phyloP scores from a whole-genome alignment of 2,888 invertebrate genomes.

The Hydropsyche betteni region DNA sequence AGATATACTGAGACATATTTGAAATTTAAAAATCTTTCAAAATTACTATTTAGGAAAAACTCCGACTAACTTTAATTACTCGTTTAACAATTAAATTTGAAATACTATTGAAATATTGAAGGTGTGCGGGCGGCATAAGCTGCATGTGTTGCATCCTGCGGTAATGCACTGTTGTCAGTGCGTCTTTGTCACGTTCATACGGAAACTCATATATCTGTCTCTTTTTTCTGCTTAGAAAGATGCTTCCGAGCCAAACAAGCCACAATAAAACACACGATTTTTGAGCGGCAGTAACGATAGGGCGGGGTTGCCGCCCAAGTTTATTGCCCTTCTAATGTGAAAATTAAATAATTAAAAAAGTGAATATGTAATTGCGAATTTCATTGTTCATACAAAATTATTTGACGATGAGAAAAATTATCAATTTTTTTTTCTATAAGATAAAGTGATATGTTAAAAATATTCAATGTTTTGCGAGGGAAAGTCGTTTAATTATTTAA shows the following conservation, averaged over 20 bases:
- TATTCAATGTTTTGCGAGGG: no score
- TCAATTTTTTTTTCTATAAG: no score
- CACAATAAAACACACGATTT: conserved; percentile 47
- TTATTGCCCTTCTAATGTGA: conserved; percentile 44
- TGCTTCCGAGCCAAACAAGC: conserved; percentile 44
- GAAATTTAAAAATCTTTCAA: no score
- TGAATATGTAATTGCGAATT: no score
- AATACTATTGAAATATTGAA: neutral
- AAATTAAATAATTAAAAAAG: no score
- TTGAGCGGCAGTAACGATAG: conserved; percentile 48
- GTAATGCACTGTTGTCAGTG: conserved; percentile 25
- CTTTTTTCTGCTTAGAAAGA: conserved; percentile 20
- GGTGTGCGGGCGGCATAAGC: conserved; percentile 1
- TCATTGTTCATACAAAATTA: no score
- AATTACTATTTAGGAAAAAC: no score
- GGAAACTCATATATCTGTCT: neutral
- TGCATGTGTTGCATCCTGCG: conserved; percentile 48
- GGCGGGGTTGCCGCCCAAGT: conserved; percentile 46
- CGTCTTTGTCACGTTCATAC: conserved; percentile 29
- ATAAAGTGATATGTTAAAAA: no score
- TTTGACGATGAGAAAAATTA: no score
- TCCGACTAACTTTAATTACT: no score
- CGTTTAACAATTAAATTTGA: neutral
- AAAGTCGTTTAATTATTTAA: no score
- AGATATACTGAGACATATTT: no score